Conservation (phyloP, 2,797 vertebrate species). For the Phataginus tetradactyla region DNA sequence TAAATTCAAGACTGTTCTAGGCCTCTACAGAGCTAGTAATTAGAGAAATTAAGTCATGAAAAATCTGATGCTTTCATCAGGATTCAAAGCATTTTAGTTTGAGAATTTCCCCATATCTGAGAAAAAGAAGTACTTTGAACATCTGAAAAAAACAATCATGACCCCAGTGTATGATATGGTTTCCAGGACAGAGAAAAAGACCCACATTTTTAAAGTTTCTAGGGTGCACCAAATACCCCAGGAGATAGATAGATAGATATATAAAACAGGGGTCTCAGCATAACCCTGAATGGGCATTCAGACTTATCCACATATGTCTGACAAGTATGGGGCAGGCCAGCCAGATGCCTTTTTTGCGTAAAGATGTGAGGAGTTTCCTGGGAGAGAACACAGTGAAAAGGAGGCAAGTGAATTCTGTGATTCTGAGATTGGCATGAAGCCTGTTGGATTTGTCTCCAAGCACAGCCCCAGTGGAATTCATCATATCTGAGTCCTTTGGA, state of each 20-base stretch:
- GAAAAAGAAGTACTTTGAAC: not conserved
- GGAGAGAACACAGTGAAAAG: not conserved
- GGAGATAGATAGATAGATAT: not conserved
- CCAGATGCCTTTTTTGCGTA: not conserved
- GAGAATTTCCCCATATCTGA: not conserved
- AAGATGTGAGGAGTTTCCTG: not conserved
- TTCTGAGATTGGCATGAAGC: not conserved
- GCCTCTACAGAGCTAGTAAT: not conserved
- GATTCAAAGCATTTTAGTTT: slow-evolving; percentile 1
- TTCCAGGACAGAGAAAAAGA: not conserved
- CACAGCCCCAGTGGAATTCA: not conserved
- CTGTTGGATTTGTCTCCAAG: not conserved
- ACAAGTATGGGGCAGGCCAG: not conserved
- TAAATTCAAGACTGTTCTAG: not conserved
- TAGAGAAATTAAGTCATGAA: not conserved
- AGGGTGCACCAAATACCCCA: not conserved
- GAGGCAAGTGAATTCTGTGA: not conserved
- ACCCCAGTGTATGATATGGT: not conserved
- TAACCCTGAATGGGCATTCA: not conserved
- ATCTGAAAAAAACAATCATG: not conserved
- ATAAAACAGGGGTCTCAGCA: not conserved
- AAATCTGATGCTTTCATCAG: not conserved
- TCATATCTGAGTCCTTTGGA: not conserved
- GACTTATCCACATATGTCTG: not conserved
- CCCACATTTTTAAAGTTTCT: not conserved